Percentiles rank a stretch among this genome's conserved stretches.
Evolutionary conservation across 2,797 vertebrate species (phyloP).

Genomic region (Okamejei kenojei): DNA sequence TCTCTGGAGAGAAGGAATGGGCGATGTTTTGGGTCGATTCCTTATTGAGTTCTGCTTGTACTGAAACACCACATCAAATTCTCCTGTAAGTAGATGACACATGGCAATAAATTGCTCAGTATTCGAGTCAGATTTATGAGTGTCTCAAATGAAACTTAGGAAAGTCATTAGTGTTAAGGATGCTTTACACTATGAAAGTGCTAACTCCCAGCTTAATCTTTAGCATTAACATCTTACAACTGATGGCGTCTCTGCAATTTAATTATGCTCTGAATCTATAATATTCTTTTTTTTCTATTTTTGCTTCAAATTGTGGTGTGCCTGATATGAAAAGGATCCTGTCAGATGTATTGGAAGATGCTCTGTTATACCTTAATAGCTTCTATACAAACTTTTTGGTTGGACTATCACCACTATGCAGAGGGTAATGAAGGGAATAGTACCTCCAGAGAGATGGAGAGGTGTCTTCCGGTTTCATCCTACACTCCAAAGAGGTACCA

Average conservation of each 20-base stretch:
- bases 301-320: not conserved
- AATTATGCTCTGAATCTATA: constrained; percentile 9
- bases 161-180: not conserved
- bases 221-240: not conserved
- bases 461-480: too few species aligned
- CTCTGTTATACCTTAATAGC: too few species aligned
- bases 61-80: not conserved
- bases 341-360: not conserved
- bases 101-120: not conserved
- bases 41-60: not conserved
- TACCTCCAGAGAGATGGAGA: too few species aligned
- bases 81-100: too few species aligned
- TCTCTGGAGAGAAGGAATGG: too few species aligned
- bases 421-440: too few species aligned
- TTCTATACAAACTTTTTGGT: too few species aligned
- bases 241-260: not conserved
- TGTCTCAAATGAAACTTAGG: not conserved
- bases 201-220: not conserved
- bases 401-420: too few species aligned
- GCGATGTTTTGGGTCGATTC: too few species aligned
- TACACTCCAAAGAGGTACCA: too few species aligned
- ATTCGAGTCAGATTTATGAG: not conserved
- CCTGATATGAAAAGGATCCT: not conserved
- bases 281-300: not conserved
- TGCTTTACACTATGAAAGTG: not conserved